Base-by-base conservation (phyloP, 2,888 invertebrate genomes). In the Tetragnatha montana region DNA sequence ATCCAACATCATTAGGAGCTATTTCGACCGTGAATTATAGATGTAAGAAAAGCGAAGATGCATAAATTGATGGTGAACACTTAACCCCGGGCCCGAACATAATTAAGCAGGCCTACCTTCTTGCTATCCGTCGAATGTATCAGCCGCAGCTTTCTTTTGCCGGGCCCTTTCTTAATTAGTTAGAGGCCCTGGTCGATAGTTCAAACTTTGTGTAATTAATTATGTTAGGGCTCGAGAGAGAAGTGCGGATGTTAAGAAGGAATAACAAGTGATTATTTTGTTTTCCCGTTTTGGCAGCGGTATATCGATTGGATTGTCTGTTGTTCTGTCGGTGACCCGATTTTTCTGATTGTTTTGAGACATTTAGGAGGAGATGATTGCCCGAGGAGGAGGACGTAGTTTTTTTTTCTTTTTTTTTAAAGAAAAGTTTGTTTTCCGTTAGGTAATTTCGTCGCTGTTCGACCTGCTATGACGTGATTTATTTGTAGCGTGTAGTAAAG, bases 191-290 rank as follows among this genome's bases (percentile, higher is more conserved):
- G 82, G 81, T 74, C 71, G 78, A 80, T 76, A 82, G 81, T 7
- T 35, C 19, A 74, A 82, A 88, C 87, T 81, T 81, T 47, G 81
- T 69, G 71, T 88, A 88, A 88, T 88, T 88, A 88, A 88, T 88
- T 81, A 88, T 73, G n/a, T 70, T 22, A n/a, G 76, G 35, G 70
- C n/a, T 68, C 22, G 68, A 17, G 85, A 85, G 76, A 19, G 35
- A 76, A n/a, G 73, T 50, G 76, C 19, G 51, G 71, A 88, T 78
- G 81, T 82, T 82, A 78, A 82, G 51, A 82, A 82, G 82, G 70
- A 88, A 88, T 86, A 86, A 86, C 60, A 80, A 80, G 86, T 86
- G 74, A 68, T 71, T 22, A 74, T 69, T 84, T 69, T 79, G 80
- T 73, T 80, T 79, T 85, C 70, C 8, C 12, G 80, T 86, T 80